These are phyloP conservation scores for Adrianichthys oophorus DNA, from an alignment of 2,797 vertebrate species.

Conservation along the genomic window DNA sequence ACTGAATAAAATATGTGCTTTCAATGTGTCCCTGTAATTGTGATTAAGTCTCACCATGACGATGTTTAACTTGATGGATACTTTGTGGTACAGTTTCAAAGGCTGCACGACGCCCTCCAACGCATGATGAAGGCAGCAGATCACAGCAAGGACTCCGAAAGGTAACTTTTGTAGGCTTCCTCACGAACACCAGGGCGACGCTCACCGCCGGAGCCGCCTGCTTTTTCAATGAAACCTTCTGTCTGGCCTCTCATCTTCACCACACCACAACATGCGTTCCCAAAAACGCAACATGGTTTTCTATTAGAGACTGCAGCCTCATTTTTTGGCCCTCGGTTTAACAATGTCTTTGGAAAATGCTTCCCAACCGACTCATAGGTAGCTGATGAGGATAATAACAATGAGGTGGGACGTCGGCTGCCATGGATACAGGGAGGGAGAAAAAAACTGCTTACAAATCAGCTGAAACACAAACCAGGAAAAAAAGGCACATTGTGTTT, in stretches of 20 bases:
- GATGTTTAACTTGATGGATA: conserved; percentile 61
- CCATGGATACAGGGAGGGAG: conserved; percentile 33
- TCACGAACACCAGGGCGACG: too few species aligned
- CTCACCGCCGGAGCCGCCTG: too few species aligned
- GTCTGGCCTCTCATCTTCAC: neutral
- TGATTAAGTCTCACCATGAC: conserved; percentile 24
- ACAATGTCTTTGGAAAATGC: conserved; percentile 2
- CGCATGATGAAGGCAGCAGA: conserved; percentile 81
- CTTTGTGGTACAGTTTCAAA: conserved; percentile 84
- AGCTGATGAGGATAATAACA: conserved; percentile 23
- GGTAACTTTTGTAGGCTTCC: conserved; percentile 74
- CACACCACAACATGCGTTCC: neutral
- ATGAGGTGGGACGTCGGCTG: conserved; percentile 30
- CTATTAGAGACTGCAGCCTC: conserved; percentile 7
- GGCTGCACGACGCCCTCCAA: conserved; percentile 87
- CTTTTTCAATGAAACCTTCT: neutral
- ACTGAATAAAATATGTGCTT: too few species aligned
- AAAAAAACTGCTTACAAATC: conserved; percentile 21
- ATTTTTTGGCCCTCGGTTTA: conserved; percentile 5
- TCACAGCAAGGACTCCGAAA: conserved; percentile 77
- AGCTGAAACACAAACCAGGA: conserved; percentile 9
- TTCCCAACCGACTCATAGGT: conserved; percentile 18
- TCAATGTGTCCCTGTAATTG: conserved; percentile 10
- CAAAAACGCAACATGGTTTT: neutral
- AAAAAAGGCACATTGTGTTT: neutral